Evolutionary conservation across 2,113 vertebrate species (phyloP).

Genomic region (Lasiurus cinereus): DNA sequence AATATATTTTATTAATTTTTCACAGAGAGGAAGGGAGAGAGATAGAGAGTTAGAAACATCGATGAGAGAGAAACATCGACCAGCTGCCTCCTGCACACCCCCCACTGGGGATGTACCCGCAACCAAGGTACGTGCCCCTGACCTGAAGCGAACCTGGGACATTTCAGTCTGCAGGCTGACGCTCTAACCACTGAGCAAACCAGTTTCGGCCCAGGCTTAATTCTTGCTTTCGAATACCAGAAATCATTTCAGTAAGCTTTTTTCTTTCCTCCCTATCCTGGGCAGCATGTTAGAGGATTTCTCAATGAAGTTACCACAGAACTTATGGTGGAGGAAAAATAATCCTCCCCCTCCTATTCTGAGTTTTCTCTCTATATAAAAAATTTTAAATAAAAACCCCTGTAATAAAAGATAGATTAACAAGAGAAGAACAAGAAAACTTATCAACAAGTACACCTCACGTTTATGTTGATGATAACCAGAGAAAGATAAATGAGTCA

Average conservation of each 20-base stretch:
- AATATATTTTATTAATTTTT: too few relatives aligned
- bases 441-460: neutral
- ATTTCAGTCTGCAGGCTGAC: too few relatives aligned
- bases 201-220: too few relatives aligned
- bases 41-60: too few relatives aligned
- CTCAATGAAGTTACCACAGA: neutral
- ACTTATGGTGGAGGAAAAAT: neutral
- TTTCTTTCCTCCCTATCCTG: neutral
- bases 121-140: too few relatives aligned
- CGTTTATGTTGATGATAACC: neutral
- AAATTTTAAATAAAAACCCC: neutral
- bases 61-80: too few relatives aligned
- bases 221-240: neutral
- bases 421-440: neutral
- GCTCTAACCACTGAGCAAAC: too few relatives aligned
- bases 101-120: too few relatives aligned
- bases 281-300: neutral
- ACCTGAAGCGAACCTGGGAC: too few relatives aligned
- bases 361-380: neutral
- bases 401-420: neutral
- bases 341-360: neutral
- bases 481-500: neutral
- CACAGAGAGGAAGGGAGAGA: too few relatives aligned
- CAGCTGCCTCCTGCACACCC: too few relatives aligned
- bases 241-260: neutral